These are phyloP conservation scores for Nycticryphes semicollaris DNA, from an alignment of 2,113 vertebrate species.

Conservation along the genomic window DNA sequence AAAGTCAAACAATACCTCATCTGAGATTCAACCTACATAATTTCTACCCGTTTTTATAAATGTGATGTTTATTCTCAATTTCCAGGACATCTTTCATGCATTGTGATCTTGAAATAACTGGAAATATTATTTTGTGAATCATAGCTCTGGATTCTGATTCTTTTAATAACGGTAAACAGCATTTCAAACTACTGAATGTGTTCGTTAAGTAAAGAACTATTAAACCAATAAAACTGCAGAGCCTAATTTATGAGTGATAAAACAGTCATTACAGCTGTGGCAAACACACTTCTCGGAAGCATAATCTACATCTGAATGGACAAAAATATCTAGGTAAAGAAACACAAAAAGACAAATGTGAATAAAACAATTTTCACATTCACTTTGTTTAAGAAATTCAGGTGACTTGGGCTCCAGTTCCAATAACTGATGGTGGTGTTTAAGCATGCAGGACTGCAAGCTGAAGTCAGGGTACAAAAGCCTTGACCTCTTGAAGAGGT, in stretches of 20 bases:
- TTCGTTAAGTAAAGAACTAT: neutral
- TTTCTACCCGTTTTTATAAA: neutral
- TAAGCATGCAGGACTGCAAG: neutral
- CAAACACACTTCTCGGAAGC: neutral
- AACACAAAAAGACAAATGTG: neutral
- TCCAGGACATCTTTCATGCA: neutral
- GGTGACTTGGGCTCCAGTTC: neutral
- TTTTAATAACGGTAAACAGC: neutral
- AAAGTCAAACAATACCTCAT: neutral
- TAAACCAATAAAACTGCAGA: slow-evolving; percentile 12
- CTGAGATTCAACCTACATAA: neutral
- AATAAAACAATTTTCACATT: neutral
- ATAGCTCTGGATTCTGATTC: neutral
- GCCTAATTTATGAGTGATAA: slow-evolving; percentile 22
- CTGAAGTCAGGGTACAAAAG: neutral
- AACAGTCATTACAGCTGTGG: neutral
- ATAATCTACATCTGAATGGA: neutral
- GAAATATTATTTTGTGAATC: slow-evolving; percentile 4
- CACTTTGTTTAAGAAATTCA: neutral
- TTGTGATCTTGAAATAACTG: neutral
- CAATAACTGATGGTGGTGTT: neutral
- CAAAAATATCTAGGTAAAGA: neutral
- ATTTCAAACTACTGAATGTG: neutral
- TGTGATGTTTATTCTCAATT: neutral
- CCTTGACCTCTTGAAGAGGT: neutral